Evolutionary conservation across 2,113 vertebrate genomes (phyloP), one percentile per base, ranked within the genome.

Genomic region (Pimephales promelas): DNA sequence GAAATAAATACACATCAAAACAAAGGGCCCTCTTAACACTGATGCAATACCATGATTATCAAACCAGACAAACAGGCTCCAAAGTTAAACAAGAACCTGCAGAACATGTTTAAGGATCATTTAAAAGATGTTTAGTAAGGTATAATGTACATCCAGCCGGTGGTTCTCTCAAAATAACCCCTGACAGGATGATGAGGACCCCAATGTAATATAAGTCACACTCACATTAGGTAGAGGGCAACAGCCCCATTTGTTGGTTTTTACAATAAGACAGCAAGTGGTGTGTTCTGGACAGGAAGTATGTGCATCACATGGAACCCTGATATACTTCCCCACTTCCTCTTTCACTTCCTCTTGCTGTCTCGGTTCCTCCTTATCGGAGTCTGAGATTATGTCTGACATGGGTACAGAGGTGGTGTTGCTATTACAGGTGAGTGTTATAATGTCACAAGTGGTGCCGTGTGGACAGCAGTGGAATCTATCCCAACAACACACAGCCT

Each of bases 401-500:
- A 89, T 87, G 20, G 90, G 86, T 0, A 56, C 59, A 0, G 87
- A 83, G 4, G 61, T 85, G 10, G 62, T 82, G 57, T 45, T 0
- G 2, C 1, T 0, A 0, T 28, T 0, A 45, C 92, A 93, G n/a
- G 0, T 59, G 0, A 3, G 0, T 4, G 5, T 3, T 10, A 31
- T 0, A 20, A 40, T 0, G 79, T 92, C 36, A 73, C 91, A 93
- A 75, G 77, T 92, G 74, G 76, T 82, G 59, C 76, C 87, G 0
- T 5, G 0, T 0, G 91, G 92, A 81, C 92, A 95, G 86, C 94
- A 94, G 87, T 89, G 85, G 1, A 76, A 4, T 0, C 87, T 86
- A 79, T 94, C 93, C 0, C 82, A 4, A 9, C 94, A 94, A 74
- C 94, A 95, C 54, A 94, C 92, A 2, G 91, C 93, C 93, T 94